Percentiles rank a stretch among this genome's conserved stretches.
phyloP scores from a whole-genome alignment of 2,888 invertebrate genomes.

The Polyommatus iphigenia region DNA sequence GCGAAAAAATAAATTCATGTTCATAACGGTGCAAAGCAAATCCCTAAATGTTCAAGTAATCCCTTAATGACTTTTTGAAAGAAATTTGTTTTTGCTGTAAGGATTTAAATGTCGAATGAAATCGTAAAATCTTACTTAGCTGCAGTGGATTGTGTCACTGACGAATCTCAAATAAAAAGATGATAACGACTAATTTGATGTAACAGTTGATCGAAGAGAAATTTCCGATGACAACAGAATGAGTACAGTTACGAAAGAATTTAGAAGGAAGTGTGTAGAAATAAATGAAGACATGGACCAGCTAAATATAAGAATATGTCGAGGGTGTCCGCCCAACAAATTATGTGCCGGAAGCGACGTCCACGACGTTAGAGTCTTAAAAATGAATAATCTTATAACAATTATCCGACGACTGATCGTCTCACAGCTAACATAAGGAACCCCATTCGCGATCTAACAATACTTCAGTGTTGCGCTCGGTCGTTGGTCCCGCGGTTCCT shows the following conservation, averaged over 20 bases:
- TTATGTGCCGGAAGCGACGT: neutral
- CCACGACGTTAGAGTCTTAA: neutral
- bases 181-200: too few species aligned
- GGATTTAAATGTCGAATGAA: neutral
- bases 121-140: neutral
- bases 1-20: conserved; percentile 1
- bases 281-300: neutral
- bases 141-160: neutral
- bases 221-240: too few species aligned
- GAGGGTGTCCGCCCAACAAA: neutral
- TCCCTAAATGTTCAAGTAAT: conserved; percentile 9
- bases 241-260: too few species aligned
- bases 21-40: conserved; percentile 1
- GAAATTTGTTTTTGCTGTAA: neutral
- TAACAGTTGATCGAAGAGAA: too few species aligned
- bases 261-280: neutral
- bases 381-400: neutral
- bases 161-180: neutral
- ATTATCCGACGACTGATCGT: conserved; percentile 52
- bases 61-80: conserved; percentile 1
- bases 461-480: conserved; percentile 71
- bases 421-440: conserved; percentile 64
- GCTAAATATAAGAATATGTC: neutral
- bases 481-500: conserved; percentile 77
- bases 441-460: conserved; percentile 75